phyloP scores from a whole-genome alignment of 2,113 vertebrate genomes.

The Pimephales promelas region DNA sequence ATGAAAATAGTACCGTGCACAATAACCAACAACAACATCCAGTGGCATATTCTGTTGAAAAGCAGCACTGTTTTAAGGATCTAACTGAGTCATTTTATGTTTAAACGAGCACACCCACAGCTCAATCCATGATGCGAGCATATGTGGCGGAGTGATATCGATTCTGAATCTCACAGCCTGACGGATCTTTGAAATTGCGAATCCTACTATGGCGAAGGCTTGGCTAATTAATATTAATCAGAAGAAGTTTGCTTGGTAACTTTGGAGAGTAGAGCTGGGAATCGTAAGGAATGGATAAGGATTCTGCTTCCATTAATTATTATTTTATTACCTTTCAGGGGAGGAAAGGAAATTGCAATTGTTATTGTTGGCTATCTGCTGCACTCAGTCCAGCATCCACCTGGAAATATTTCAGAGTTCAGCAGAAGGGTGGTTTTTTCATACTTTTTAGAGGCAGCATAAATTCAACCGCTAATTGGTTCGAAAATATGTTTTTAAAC shows the following conservation, averaged over 20 bases:
- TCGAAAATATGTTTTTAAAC: neutral
- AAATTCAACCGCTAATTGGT: neutral
- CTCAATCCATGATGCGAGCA: neutral
- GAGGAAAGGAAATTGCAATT: neutral
- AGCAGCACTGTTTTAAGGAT: neutral
- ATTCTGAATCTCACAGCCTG: constrained; percentile 34
- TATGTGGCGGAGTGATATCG: constrained; percentile 70
- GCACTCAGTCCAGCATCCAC: too few species aligned
- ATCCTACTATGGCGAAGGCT: constrained; percentile 5
- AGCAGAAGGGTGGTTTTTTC: neutral
- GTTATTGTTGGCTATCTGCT: too few species aligned
- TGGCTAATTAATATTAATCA: constrained; percentile 8
- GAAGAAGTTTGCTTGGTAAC: constrained; percentile 15
- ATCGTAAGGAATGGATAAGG: neutral
- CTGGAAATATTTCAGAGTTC: too few species aligned
- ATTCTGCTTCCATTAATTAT: neutral
- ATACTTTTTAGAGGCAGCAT: neutral
- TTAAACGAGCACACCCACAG: neutral
- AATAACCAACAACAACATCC: neutral
- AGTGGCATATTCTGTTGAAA: neutral
- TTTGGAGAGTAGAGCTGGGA: neutral
- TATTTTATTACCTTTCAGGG: neutral
- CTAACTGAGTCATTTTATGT: neutral
- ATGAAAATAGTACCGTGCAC: constrained; percentile 72
- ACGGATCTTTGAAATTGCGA: neutral